Evolutionary conservation across 2,797 vertebrate species (phyloP).

Genomic region (Chloroceryle amazona): DNA sequence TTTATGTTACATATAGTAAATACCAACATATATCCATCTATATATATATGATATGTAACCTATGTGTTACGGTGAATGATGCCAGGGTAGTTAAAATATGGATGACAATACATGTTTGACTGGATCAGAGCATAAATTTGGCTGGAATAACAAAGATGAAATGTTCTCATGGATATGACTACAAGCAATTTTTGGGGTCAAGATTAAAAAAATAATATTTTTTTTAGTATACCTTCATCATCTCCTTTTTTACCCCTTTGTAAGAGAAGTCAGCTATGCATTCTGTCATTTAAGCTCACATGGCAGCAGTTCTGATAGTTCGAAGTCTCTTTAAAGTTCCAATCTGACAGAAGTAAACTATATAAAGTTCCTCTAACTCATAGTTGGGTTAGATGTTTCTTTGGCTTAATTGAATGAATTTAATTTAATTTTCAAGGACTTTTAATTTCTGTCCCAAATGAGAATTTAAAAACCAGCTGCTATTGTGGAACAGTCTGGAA

Average conservation of each 20-base stretch:
- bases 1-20: not conserved
- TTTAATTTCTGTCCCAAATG: constrained; percentile 70
- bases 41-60: not conserved
- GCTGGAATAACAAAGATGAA: not conserved
- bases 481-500: constrained; percentile 61
- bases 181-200: not conserved
- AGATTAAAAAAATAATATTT: not conserved
- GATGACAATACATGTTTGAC: not conserved
- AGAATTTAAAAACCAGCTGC: constrained; percentile 66
- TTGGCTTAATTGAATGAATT: constrained; percentile 65
- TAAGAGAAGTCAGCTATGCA: not conserved
- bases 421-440: constrained; percentile 77
- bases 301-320: not conserved
- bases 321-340: constrained; percentile 22
- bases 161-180: not conserved
- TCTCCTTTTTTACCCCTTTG: not conserved
- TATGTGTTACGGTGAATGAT: not conserved
- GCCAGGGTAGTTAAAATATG: not conserved
- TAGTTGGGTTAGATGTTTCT: constrained; percentile 53
- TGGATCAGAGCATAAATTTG: not conserved
- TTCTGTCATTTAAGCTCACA: not conserved
- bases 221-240: not conserved
- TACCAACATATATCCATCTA: too few relatives aligned
- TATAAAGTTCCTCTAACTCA: constrained; percentile 57
- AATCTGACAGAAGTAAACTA: constrained; percentile 38